Conservation (phyloP, 2,797 vertebrate genomes). For the Dendrocincla tyrannina region DNA sequence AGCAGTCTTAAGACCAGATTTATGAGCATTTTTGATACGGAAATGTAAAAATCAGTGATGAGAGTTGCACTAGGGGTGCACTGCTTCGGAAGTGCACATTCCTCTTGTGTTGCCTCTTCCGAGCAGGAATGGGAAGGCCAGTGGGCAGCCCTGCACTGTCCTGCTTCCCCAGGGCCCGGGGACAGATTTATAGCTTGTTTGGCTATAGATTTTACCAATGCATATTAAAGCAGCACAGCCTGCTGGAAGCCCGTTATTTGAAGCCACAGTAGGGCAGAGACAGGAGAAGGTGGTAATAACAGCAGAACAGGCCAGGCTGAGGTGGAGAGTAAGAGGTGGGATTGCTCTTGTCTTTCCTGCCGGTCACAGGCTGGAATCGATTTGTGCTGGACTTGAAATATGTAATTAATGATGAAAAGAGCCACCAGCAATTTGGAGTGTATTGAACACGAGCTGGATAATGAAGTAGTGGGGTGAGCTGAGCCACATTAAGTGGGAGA, state of each 20-base stretch:
- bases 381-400: not conserved
- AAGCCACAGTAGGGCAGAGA: not conserved
- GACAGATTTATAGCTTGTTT: not conserved
- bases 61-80: not conserved
- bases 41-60: not conserved
- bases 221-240: accelerated
- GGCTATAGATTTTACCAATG: not conserved
- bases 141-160: not conserved
- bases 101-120: not conserved
- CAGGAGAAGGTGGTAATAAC: not conserved
- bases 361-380: not conserved
- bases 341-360: not conserved
- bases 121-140: not conserved
- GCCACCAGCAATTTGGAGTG: not conserved
- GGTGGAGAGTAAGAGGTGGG: not conserved
- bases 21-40: not conserved
- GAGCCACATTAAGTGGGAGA: not conserved
- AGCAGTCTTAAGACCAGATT: not conserved
- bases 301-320: not conserved
- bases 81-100: not conserved
- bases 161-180: not conserved
- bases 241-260: not conserved
- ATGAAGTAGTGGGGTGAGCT: slow-evolving; percentile 6
- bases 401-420: slow-evolving; percentile 28
- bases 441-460: not conserved